Conservation (phyloP, 2,888 invertebrate genomes). For the Heliothis peltigera region DNA sequence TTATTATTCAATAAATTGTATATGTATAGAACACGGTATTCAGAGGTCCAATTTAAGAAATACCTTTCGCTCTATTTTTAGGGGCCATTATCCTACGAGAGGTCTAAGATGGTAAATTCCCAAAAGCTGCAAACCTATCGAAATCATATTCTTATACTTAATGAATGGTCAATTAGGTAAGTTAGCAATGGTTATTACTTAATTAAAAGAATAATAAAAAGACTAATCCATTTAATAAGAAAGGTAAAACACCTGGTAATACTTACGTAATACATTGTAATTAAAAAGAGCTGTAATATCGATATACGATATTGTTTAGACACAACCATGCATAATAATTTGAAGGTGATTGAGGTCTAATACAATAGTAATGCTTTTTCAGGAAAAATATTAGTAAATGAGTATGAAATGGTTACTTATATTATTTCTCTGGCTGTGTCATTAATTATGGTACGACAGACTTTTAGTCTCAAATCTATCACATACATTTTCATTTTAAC, state of each 20-base stretch:
- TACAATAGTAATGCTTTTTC: too few relatives aligned
- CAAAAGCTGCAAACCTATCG: neutral
- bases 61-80: too few relatives aligned
- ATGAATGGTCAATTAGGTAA: conserved; percentile 13
- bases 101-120: neutral
- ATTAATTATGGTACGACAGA: too few relatives aligned
- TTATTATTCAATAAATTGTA: neutral
- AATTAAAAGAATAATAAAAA: conserved; percentile 35
- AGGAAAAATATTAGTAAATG: too few relatives aligned
- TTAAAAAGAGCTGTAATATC: conserved; percentile 11
- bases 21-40: too few relatives aligned
- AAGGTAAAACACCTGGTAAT: neutral
- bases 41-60: too few relatives aligned
- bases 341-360: too few relatives aligned
- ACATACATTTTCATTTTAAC: too few relatives aligned
- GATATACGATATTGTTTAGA: conserved; percentile 14
- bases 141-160: conserved; percentile 22
- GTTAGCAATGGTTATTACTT: conserved; percentile 8
- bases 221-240: conserved; percentile 25
- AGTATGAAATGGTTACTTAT: too few relatives aligned
- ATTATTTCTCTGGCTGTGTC: too few relatives aligned
- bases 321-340: conserved; percentile 2
- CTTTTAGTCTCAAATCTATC: too few relatives aligned
- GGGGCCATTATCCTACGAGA: too few relatives aligned
- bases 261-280: conserved; percentile 13